Conservation (phyloP, 2,888 invertebrate species). For the Microctonus hyperodae region DNA sequence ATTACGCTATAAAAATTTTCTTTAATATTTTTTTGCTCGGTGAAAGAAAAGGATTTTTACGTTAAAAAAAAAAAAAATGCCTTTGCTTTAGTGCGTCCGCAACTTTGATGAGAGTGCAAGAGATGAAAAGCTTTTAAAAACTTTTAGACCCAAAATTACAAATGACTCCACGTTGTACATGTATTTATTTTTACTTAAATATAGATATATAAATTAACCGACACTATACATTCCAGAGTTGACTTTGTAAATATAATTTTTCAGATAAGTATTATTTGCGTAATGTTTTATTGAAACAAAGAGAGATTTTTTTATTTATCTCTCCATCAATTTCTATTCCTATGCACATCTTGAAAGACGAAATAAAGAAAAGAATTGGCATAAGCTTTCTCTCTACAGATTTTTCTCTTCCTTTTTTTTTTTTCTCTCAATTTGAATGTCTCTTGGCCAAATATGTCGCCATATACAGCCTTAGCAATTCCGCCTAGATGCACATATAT, state of each 20-base stretch:
- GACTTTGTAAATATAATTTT: too few relatives aligned
- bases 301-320: not conserved
- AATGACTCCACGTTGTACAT: conserved; percentile 12
- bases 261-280: too few relatives aligned
- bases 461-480: conserved; percentile 1
- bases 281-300: not conserved
- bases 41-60: not conserved
- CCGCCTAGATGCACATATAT: conserved; percentile 16
- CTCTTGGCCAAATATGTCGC: not conserved
- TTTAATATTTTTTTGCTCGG: not conserved
- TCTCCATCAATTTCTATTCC: not conserved
- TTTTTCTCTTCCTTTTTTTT: not conserved
- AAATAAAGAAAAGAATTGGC: not conserved
- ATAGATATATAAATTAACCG: too few relatives aligned
- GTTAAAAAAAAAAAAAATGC: not conserved
- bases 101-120: conserved; percentile 38
- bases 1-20: not conserved
- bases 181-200: too few relatives aligned
- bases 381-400: conserved; percentile 33
- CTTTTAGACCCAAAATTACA: conserved; percentile 47
- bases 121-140: conserved; percentile 51
- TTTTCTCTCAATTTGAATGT: not conserved
- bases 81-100: not conserved
- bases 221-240: too few relatives aligned
- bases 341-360: not conserved